Evolutionary conservation across 2,797 vertebrate species (phyloP), one percentile per base, ranked within the genome.

Genomic region (Pogonophryne albipinna): DNA sequence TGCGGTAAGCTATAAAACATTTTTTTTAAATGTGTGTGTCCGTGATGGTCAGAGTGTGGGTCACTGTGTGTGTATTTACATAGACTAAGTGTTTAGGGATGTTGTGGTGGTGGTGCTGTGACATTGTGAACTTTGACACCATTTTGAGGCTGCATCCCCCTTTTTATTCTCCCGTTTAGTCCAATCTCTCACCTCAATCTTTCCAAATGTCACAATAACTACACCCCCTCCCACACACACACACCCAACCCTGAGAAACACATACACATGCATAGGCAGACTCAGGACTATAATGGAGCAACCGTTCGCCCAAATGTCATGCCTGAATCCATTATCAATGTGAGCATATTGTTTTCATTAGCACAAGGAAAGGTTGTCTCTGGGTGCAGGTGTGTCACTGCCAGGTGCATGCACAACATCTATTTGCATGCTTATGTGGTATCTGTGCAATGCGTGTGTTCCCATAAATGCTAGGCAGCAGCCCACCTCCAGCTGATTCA

Each of bases 221-320:
- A 15, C 57, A 66, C 52, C 61, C 52, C n/a, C 60, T 23, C 14
- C 41, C 61, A 68, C 51, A 74, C 59, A 49, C 57, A 66, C 44
- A 69, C 23, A 64, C 12, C 34, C 49, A 15, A 44, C 50, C 20
- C 20, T 66, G 4, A 10, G 47, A 51, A 15, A 46, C 42, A 66
- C 12, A 42, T 51, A 56, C 51, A 68, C 61, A 81, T 60, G 31
- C 53, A 68, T 16, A 56, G 1, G 7, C 71, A 82, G 41, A 83
- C 66, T 78, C 70, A 69, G 51, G 10, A 50, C 58, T 66, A n/a
- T 41, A 73, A 63, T 72, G 50, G 68, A 82, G 75, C 58, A 71
- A 73, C 84, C 63, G 74, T 81, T 69, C 84, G 51, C 46, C 68
- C 53, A 91, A 92, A 93, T 91, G 89, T 89, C 86, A 92, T 55